Conservation (phyloP, 1,140 invertebrate species). For the Caenorhabditis latens region DNA sequence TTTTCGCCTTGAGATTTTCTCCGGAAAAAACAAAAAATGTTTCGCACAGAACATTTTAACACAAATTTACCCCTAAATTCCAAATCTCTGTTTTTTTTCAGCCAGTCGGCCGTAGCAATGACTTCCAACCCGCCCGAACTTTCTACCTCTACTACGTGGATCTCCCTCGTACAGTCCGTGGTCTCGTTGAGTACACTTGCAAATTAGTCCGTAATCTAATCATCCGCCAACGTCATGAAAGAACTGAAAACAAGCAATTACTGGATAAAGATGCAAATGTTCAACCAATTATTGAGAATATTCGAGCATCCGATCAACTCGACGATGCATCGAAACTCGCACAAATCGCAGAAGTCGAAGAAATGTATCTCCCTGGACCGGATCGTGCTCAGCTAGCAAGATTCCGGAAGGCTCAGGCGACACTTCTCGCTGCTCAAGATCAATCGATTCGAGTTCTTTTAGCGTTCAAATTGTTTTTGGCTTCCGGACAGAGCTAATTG, state of each 20-base stretch:
- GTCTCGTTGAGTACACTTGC: conserved; percentile 55
- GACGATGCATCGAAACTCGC: conserved; percentile 30
- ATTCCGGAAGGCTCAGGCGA: conserved; percentile 26
- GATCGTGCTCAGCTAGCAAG: conserved; percentile 28
- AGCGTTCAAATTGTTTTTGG: conserved; percentile 23
- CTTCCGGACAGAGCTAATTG: not conserved
- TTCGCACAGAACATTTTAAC: too few species aligned
- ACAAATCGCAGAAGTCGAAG: conserved; percentile 16
- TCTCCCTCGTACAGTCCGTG: conserved; percentile 51
- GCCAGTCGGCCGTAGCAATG: conserved; percentile 46
- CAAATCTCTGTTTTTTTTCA: not conserved
- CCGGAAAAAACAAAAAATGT: too few species aligned
- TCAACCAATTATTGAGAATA: conserved; percentile 54
- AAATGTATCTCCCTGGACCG: conserved; percentile 47
- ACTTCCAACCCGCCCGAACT: conserved; percentile 59
- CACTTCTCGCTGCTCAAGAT: conserved; percentile 21
- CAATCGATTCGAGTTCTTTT: conserved; percentile 36
- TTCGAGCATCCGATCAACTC: not conserved
- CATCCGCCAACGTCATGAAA: conserved; percentile 51
- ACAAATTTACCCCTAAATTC: not conserved
- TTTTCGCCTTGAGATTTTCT: too few species aligned
- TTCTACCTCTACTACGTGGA: conserved; percentile 61
- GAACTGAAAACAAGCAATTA: conserved; percentile 37
- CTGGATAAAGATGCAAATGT: conserved; percentile 55
- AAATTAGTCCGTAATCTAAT: conserved; percentile 59